These are phyloP conservation scores for Eugnorisma glareosa DNA, from an alignment of 2,888 invertebrate genomes.

Conservation along the genomic window DNA sequence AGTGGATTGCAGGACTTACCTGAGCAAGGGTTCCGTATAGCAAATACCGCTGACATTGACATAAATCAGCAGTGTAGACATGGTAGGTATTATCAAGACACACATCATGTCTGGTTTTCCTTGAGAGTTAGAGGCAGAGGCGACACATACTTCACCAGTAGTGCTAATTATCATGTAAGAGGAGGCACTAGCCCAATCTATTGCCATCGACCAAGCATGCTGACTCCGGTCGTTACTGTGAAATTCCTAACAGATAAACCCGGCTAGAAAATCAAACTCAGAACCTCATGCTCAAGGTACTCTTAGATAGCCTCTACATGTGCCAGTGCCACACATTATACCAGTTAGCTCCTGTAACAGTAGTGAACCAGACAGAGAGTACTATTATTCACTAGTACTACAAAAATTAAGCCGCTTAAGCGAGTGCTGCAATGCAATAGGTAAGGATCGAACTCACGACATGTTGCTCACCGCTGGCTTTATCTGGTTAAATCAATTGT, in stretches of 20 bases:
- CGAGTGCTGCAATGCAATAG: neutral
- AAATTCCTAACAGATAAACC: no score
- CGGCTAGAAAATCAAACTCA: no score
- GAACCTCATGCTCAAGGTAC: no score
- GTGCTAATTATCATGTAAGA: neutral
- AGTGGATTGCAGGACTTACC: constrained; percentile 13
- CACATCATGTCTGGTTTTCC: neutral
- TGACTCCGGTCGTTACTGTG: no score
- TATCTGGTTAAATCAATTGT: constrained; percentile 1
- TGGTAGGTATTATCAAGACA: neutral
- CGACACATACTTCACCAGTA: neutral
- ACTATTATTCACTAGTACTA: neutral
- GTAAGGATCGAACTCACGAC: constrained; percentile 40
- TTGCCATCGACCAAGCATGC: neutral
- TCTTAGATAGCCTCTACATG: no score
- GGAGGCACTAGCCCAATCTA: neutral
- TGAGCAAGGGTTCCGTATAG: neutral
- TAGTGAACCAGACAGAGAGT: no score
- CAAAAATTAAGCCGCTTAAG: neutral
- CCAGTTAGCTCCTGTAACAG: no score
- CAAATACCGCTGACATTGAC: neutral
- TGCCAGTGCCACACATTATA: no score
- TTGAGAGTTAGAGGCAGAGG: neutral
- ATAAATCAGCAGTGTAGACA: neutral
- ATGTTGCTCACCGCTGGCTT: neutral